Evolutionary conservation across 2,888 invertebrate species (phyloP), one percentile per base, ranked within the genome.

Genomic region (Diabrotica balteata): DNA sequence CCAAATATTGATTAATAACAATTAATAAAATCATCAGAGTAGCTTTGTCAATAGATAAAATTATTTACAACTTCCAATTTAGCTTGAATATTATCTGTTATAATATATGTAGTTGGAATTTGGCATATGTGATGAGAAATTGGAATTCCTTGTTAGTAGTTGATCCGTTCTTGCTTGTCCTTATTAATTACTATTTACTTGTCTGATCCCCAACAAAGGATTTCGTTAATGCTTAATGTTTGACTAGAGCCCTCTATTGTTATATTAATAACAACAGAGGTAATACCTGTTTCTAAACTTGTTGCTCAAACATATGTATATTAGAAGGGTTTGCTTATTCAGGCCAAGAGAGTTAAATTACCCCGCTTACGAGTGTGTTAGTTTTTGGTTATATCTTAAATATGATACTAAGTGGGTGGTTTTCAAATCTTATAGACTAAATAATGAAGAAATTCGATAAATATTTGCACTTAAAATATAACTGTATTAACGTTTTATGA

Each of bases 221-320:
- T 42, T 61, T 55, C 59, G 46, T 65, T 65, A 65, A 59, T 51
- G 53, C 42, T 59, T 54, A 54, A 54, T 66, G 47, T 57, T 61
- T 66, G 55, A 60, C 51, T 50, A 66, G 46, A 61, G 42, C 52
- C 44, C 32, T 52, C 63, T 49, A 42, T 63, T 49, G 63, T 55
- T 57, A 17, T 55, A 63, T 63, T 55, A 55, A 63, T 55, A 63
- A 47, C 55, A 62, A 60, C 60, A 52, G 11, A 61, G 61, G 52
- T 61, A 52, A 61, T 51, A 53, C 52, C 52, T 53, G 54, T 47
- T 54, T 62, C 45, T 55, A 63, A 63, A 63, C 63, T 63, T 63
- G 55, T 55, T 55, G 55, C 55, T 49, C n/a, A 63, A 63, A 63
- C 63, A 63, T 55, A 11, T 55, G 54, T 63, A 49, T 22, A 53